phyloP scores from a whole-genome alignment of 2,797 vertebrate genomes.

The Peromyscus nudipes region DNA sequence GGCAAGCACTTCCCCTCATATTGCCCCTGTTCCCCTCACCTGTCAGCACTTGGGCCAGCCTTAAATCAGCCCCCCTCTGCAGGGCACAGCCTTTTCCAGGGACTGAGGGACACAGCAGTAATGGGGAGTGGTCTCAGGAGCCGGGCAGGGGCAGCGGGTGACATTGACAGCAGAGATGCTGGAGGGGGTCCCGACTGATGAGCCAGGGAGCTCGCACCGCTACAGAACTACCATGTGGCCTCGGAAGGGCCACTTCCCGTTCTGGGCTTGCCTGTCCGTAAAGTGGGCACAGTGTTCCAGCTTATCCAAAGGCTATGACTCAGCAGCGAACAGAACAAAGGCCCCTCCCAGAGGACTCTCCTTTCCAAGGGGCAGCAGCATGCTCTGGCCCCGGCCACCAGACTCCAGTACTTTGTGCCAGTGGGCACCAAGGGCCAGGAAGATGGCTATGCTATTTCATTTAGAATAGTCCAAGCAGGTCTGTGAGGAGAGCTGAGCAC shows the following conservation, averaged over 20 bases:
- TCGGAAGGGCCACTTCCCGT: neutral
- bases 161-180: neutral
- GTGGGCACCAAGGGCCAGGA: neutral
- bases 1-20: neutral
- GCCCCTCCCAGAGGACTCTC: neutral
- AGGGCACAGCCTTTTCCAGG: constrained; percentile 46
- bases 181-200: neutral
- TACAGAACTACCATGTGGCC: neutral
- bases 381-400: neutral
- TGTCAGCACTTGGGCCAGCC: constrained; percentile 37
- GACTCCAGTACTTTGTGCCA: neutral
- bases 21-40: constrained; percentile 41
- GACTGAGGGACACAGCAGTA: neutral
- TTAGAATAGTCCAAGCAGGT: neutral
- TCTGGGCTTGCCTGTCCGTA: neutral
- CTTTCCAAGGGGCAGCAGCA: neutral
- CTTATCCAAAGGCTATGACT: neutral
- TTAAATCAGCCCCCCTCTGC: constrained; percentile 54
- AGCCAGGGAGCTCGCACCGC: neutral
- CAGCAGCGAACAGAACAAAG: neutral
- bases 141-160: neutral
- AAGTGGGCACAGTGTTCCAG: neutral
- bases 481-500: neutral
- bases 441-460: neutral
- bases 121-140: neutral